phyloP scores from a whole-genome alignment of 2,113 vertebrate species.

The Cyanoliseus patagonus region DNA sequence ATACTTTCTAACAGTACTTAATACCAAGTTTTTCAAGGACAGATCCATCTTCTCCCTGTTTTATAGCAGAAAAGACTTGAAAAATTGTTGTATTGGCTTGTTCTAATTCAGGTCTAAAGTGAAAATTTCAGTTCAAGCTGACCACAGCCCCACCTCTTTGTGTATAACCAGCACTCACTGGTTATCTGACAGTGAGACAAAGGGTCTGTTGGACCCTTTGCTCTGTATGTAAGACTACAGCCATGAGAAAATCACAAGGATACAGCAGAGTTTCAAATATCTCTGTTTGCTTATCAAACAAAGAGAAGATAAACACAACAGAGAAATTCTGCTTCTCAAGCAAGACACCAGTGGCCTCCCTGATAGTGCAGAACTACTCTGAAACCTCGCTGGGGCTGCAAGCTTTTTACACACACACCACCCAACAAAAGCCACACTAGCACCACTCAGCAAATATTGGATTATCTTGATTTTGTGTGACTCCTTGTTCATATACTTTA shows the following conservation, averaged over 20 bases:
- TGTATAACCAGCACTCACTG: not conserved
- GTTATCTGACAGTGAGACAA: not conserved
- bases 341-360: not conserved
- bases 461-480: not conserved
- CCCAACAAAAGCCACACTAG: not conserved
- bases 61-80: not conserved
- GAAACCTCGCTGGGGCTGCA: not conserved
- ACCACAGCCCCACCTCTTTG: not conserved
- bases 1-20: not conserved
- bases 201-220: not conserved
- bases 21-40: not conserved
- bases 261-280: not conserved
- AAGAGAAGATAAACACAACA: not conserved
- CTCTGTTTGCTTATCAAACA: constrained; percentile 26
- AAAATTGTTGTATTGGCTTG: not conserved
- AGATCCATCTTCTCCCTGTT: not conserved
- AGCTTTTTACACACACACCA: not conserved
- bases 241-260: constrained; percentile 1
- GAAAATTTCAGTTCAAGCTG: not conserved
- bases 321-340: not conserved
- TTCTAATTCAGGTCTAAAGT: not conserved
- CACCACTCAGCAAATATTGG: not conserved
- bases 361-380: not conserved
- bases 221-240: not conserved
- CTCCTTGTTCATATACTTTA: not conserved